These are phyloP conservation scores for Seira sanloemensis DNA, from an alignment of 2,888 invertebrate species.

Conservation along the genomic window DNA sequence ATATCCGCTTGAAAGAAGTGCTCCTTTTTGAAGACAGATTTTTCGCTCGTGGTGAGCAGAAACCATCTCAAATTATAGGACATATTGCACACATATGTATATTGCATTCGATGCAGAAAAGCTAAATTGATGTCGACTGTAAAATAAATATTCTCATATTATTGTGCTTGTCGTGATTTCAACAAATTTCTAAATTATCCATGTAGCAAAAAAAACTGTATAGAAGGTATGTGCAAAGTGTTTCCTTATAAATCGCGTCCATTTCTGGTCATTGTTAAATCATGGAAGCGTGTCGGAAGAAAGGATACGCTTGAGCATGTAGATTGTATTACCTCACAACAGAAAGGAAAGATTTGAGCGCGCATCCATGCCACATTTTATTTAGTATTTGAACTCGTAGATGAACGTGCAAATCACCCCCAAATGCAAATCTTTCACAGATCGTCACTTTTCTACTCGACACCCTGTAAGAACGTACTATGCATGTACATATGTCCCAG, in stretches of 20 bases:
- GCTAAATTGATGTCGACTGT: not conserved
- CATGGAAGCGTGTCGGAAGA: conserved; percentile 48
- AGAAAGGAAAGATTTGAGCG: too few species aligned
- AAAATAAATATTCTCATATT: too few species aligned
- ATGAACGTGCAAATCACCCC: not conserved
- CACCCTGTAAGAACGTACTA: too few species aligned
- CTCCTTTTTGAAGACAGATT: not conserved
- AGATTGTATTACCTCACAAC: too few species aligned
- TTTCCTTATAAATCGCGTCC: not conserved
- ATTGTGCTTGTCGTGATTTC: too few species aligned
- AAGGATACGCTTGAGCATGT: not conserved
- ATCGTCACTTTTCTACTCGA: too few species aligned
- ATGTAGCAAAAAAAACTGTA: too few species aligned
- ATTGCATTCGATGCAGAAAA: not conserved
- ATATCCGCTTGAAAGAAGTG: too few species aligned
- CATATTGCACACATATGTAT: not conserved
- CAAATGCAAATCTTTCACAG: not conserved
- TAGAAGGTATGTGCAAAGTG: not conserved
- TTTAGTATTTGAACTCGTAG: not conserved
- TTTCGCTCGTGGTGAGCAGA: not conserved
- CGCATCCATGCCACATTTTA: not conserved
- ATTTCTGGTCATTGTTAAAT: conserved; percentile 45
- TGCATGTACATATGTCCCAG: too few species aligned
- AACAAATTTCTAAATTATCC: not conserved
- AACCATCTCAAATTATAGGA: not conserved